Conservation (phyloP, 2,797 vertebrate genomes). For the Myiothlypis coronata region DNA sequence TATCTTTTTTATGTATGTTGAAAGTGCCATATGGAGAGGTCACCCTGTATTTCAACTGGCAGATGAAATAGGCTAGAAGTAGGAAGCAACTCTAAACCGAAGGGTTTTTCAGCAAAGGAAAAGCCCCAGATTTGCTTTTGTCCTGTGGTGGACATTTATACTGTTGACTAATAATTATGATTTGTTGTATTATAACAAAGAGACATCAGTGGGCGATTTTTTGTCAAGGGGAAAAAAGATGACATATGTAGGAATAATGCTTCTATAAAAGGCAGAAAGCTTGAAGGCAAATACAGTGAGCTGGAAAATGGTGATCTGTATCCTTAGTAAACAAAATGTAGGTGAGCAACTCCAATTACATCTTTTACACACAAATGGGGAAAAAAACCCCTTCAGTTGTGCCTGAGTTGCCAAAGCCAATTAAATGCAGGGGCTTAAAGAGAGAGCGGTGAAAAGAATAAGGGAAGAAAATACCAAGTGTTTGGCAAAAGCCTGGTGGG, state of each 20-base stretch:
- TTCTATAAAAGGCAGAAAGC: neutral
- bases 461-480: neutral
- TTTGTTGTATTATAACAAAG: neutral
- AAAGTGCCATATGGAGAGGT: conserved; percentile 30
- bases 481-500: neutral
- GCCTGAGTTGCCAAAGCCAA: rapidly evolving
- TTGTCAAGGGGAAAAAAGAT: neutral
- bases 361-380: neutral
- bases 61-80: neutral
- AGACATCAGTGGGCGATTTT: neutral
- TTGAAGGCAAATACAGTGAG: neutral
- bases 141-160: neutral
- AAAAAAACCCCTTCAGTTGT: neutral
- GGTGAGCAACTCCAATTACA: neutral
- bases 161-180: neutral
- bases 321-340: neutral
- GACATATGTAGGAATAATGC: neutral
- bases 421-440: neutral
- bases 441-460: neutral
- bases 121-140: neutral
- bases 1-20: neutral
- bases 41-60: neutral
- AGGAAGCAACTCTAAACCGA: neutral
- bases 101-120: neutral
- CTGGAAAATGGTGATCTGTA: neutral